These are phyloP conservation scores for Echinops telfairi DNA, from an alignment of 2,113 vertebrate genomes.

Conservation along the genomic window DNA sequence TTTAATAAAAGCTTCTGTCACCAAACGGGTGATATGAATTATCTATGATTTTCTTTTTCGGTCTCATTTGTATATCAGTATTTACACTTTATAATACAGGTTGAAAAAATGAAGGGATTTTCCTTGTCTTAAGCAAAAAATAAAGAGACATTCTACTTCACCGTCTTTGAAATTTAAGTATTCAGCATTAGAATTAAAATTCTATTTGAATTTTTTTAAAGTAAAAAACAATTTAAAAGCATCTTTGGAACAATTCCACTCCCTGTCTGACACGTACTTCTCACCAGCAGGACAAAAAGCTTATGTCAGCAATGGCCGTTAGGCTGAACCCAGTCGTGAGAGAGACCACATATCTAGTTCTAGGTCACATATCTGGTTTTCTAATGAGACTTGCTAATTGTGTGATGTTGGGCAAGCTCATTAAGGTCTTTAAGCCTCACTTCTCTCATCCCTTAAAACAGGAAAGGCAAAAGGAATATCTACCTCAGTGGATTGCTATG, in stretches of 20 bases:
- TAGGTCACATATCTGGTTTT: neutral
- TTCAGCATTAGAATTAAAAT: too few relatives aligned
- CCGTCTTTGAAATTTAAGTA: constrained; percentile 9
- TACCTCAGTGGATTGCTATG: neutral
- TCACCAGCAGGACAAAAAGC: neutral
- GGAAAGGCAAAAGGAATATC: neutral
- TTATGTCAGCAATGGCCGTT: neutral
- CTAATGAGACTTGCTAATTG: neutral
- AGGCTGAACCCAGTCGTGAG: neutral
- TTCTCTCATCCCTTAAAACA: neutral
- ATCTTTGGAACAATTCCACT: neutral
- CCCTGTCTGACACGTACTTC: neutral
- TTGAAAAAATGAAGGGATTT: constrained; percentile 9
- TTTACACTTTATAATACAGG: neutral
- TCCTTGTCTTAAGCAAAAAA: constrained; percentile 26
- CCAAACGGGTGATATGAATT: neutral
- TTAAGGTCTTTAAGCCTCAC: neutral
- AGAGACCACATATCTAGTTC: neutral
- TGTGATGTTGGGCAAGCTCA: neutral
- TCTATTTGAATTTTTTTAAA: too few relatives aligned
- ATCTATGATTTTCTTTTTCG: neutral
- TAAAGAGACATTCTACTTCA: neutral
- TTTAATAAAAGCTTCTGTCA: neutral
- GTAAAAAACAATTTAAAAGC: neutral
- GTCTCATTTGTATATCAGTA: neutral